phyloP scores from a whole-genome alignment of 1,140 invertebrate genomes.

The Zelostemma sp. region DNA sequence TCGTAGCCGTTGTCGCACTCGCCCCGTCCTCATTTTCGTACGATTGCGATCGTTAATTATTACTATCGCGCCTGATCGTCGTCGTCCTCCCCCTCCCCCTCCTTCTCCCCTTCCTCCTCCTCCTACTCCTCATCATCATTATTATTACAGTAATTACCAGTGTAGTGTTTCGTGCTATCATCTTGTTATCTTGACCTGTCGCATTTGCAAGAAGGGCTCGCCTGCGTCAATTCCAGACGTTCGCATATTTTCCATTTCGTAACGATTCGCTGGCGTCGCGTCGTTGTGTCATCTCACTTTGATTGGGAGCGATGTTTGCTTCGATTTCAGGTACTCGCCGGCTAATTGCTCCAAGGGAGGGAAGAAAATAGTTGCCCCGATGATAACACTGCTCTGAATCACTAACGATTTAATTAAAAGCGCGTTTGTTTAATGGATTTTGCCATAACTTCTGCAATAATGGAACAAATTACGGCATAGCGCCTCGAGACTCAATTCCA shows the following conservation, averaged over 20 bases:
- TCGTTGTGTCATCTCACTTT: no score
- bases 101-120: no score
- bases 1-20: constrained; percentile 62
- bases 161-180: constrained; percentile 63
- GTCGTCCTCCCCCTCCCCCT: no score
- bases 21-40: constrained; percentile 65
- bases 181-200: constrained; percentile 61
- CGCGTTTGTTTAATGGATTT: constrained; percentile 33
- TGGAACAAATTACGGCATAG: constrained; percentile 57
- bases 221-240: constrained; percentile 29
- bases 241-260: no score
- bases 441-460: constrained; percentile 31
- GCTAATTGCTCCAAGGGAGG: no score
- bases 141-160: constrained; percentile 67
- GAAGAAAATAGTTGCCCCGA: background rate
- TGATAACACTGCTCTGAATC: constrained; percentile 12
- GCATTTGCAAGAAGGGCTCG: constrained; percentile 44
- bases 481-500: constrained; percentile 59
- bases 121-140: constrained; percentile 61
- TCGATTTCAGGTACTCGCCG: no score
- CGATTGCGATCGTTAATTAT: constrained; percentile 69
- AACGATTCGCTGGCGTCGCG: no score
- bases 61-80: constrained; percentile 62
- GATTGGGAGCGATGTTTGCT: no score
- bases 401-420: constrained; percentile 55